These are phyloP conservation scores for Cynopterus sphinx DNA, from an alignment of 2,797 vertebrate species.

Conservation along the genomic window DNA sequence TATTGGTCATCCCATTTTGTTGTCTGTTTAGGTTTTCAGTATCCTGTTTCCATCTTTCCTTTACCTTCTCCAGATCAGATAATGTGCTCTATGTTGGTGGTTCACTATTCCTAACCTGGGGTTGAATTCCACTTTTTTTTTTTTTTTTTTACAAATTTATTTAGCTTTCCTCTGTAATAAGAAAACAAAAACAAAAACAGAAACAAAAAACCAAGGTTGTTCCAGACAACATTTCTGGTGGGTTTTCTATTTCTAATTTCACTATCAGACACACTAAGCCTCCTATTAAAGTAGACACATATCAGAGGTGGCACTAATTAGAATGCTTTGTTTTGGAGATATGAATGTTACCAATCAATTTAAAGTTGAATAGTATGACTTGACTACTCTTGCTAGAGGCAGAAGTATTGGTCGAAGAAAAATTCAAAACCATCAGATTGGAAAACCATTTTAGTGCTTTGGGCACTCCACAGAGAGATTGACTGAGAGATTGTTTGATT, in stretches of 20 bases:
- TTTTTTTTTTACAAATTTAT: not conserved
- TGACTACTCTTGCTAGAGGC: not conserved
- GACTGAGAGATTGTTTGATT: not conserved
- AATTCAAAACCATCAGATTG: not conserved
- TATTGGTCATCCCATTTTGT: not conserved
- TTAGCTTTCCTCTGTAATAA: not conserved
- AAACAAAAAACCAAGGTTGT: not conserved
- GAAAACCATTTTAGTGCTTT: not conserved
- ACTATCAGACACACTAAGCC: not conserved
- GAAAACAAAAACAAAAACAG: not conserved
- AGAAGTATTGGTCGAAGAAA: not conserved
- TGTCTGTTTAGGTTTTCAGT: not conserved
- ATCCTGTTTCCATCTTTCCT: not conserved
- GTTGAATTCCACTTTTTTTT: not conserved
- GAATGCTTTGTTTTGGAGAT: not conserved
- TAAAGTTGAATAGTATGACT: not conserved
- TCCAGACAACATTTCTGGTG: not conserved
- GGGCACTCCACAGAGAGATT: not conserved
- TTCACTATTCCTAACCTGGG: not conserved
- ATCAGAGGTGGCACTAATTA: not conserved
- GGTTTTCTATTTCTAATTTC: not conserved
- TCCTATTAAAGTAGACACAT: not conserved
- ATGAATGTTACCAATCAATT: not conserved
- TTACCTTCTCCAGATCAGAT: not conserved
- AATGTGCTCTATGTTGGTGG: not conserved